These are phyloP conservation scores for Diadophis punctatus DNA, from an alignment of 2,113 vertebrate genomes.

Conservation along the genomic window DNA sequence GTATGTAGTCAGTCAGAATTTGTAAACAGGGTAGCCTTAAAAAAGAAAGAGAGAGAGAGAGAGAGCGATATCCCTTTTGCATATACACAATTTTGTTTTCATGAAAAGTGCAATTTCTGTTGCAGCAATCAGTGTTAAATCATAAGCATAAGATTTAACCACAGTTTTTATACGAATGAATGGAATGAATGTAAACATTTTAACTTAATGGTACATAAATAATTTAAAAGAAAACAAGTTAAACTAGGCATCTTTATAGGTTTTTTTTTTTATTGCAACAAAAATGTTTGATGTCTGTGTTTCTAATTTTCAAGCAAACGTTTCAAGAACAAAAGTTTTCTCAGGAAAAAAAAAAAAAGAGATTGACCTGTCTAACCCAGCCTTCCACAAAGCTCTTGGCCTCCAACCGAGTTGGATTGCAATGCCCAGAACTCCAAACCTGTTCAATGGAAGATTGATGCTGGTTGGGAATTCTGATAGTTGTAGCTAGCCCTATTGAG, in stretches of 20 bases:
- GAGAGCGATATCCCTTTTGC: constrained; percentile 61
- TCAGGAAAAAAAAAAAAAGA: constrained; percentile 72
- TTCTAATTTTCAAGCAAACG: constrained; percentile 64
- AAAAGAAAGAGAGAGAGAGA: constrained; percentile 39
- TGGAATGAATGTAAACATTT: constrained; percentile 82
- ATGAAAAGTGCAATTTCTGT: constrained; percentile 81
- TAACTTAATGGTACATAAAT: constrained; percentile 89
- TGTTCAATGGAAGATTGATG: background rate
- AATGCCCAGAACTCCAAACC: background rate
- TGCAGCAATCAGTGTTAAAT: constrained; percentile 89
- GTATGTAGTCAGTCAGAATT: constrained; percentile 58
- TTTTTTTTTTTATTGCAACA: constrained; percentile 58
- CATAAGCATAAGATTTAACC: constrained; percentile 83
- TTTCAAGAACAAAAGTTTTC: constrained; percentile 87
- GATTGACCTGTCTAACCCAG: constrained; percentile 51
- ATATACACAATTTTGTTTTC: constrained; percentile 75
- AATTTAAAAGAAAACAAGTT: constrained; percentile 80
- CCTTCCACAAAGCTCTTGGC: background rate
- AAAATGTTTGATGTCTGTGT: constrained; percentile 65
- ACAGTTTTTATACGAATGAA: constrained; percentile 76
- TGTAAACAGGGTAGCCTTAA: constrained; percentile 94
- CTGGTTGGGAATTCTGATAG: background rate
- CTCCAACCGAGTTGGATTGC: background rate
- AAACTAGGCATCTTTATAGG: constrained; percentile 68
- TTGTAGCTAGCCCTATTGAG: background rate